Evolutionary conservation across 92 coral and sea anemone species (phyloP), one percentile per base, ranked within the genome.

Genomic region (Siderastrea radians): DNA sequence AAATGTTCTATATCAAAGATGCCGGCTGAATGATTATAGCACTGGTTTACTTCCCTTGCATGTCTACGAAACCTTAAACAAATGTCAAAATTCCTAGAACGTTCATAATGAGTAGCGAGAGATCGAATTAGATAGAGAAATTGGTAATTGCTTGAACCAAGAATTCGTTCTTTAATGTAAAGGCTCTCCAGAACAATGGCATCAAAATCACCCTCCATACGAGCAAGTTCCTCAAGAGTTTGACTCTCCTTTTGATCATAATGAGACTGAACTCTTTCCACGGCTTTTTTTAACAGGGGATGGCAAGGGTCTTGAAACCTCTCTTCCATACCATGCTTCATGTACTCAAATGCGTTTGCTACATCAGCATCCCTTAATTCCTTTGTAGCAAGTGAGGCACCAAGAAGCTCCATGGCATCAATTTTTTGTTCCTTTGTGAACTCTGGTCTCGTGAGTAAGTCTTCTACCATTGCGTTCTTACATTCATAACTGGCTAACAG

Each of bases 401-500:
- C 65, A 38, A n/a, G 94, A 91, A 1, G 96, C 96, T 3, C 94
- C 96, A 5, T 91, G 81, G 9, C 88, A 89, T 60, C 65, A 60
- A 60, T 60, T 60, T 11, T 60, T 16, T 60, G 65, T 16, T 60
- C 65, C 5, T 60, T 60, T 12, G 65, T 15, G 4, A 13, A 91
- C 46, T 58, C 72, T 5, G 88, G 90, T 11, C 80, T 68, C 16
- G 81, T 49, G 16, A 91, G 85, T 15, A 93, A 81, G 43, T 74
- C 85, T 43, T 93, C 96, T 1, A 93, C 96, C 88, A 93, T 62
- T 6, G 91, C 92, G 3, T n/a, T 57, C 60, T 91, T 93, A 19
- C 94, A 91, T 47, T 88, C 89, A 44, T 89, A 88, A 45, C 96
- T 91, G 13, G 96, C 96, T 17, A 88, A 78, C 1, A 93, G 89